Conservation (phyloP, 1,140 invertebrate species). For the Drosophila nigrodunni region DNA sequence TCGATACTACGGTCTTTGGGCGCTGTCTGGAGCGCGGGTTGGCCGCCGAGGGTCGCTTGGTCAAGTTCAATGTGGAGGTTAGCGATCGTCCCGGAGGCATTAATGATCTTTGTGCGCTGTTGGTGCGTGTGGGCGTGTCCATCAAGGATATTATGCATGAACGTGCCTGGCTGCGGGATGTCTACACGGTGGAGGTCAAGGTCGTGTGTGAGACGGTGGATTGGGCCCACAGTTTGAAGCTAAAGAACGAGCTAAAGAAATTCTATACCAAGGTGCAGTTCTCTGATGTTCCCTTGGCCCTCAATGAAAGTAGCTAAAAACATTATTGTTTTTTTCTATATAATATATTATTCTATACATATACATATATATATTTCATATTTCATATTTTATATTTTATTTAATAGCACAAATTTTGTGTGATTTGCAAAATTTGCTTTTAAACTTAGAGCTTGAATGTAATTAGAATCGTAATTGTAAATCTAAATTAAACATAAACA, state of each 20-base stretch:
- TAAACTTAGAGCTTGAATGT: constrained; percentile 60
- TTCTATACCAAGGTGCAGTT: constrained; percentile 87
- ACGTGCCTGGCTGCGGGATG: constrained; percentile 95
- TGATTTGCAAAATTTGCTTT: constrained; percentile 53
- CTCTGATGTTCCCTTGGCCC: constrained; percentile 75
- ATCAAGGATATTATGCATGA: constrained; percentile 98
- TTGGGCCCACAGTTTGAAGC: constrained; percentile 89
- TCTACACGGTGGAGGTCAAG: constrained; percentile 93
- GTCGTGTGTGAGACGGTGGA: constrained; percentile 94
- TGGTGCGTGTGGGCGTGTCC: constrained; percentile 92
- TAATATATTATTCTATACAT: constrained; percentile 19
- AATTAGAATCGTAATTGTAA: constrained; percentile 48
- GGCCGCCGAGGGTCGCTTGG: constrained; percentile 93
- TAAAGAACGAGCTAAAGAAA: constrained; percentile 87
- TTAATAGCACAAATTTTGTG: constrained; percentile 43
- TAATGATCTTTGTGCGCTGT: constrained; percentile 91
- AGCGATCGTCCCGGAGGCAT: constrained; percentile 95
- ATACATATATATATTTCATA: constrained; percentile 55
- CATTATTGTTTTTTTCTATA: constrained; percentile 21
- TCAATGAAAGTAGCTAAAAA: constrained; percentile 79
- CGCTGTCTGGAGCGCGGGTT: constrained; percentile 95
- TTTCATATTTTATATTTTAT: constrained; percentile 28
- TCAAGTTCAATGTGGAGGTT: constrained; percentile 94
- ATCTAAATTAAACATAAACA: constrained; percentile 25
- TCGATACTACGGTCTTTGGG: constrained; percentile 95